These are phyloP conservation scores for Tetrax tetrax DNA, from an alignment of 2,113 vertebrate species.

Conservation along the genomic window DNA sequence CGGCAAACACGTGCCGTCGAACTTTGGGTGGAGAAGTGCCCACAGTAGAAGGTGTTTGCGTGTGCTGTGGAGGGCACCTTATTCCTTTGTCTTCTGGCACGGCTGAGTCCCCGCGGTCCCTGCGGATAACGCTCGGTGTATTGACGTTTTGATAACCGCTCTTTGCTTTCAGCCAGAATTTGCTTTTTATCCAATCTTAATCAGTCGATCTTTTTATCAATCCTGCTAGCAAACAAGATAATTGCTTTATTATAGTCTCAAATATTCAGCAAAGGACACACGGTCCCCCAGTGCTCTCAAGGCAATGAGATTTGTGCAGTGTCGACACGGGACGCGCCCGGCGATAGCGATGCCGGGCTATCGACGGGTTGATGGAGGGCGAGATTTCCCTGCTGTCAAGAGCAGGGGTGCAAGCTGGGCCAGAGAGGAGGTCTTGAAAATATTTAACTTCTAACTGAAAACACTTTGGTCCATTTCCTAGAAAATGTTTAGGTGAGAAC, in stretches of 20 bases:
- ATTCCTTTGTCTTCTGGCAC: not conserved
- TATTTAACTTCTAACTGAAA: not conserved
- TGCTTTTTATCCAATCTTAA: not conserved
- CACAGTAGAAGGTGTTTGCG: accelerated
- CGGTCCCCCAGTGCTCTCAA: not conserved
- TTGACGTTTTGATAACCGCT: not conserved
- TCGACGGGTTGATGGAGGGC: not conserved
- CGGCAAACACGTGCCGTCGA: not conserved
- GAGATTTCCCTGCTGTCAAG: accelerated
- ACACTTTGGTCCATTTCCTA: not conserved
- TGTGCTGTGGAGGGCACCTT: conserved; percentile 32
- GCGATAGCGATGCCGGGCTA: accelerated
- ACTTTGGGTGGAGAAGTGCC: not conserved
- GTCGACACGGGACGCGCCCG: not conserved
- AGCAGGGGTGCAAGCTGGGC: not conserved
- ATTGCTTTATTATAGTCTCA: not conserved
- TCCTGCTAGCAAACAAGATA: conserved; percentile 1
- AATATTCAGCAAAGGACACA: not conserved
- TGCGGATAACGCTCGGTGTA: not conserved
- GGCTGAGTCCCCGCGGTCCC: not conserved
- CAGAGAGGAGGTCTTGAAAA: not conserved
- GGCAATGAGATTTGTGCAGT: not conserved
- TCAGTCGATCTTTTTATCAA: not conserved
- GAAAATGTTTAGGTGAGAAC: not conserved
- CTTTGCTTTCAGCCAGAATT: not conserved